Evolutionary conservation across 2,797 vertebrate genomes (phyloP).

Genomic region (Pipistrellus pipistrellus): DNA sequence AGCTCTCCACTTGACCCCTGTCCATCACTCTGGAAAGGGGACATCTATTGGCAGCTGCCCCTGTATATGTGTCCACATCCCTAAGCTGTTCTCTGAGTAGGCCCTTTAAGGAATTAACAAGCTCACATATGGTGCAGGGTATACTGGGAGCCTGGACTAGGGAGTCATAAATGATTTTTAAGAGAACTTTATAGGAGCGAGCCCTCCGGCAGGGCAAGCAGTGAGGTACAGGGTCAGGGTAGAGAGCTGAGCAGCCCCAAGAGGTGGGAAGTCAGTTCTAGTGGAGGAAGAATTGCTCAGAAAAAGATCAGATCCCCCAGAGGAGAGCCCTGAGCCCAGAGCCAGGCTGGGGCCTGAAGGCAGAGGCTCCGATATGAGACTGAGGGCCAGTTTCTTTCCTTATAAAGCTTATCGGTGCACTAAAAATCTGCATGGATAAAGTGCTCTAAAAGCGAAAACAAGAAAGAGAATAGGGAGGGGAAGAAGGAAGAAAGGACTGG

Average conservation of each 20-base stretch:
- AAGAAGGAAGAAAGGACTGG: not conserved
- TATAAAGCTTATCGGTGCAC: not conserved
- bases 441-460: not conserved
- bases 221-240: not conserved
- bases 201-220: not conserved
- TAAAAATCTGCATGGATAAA: not conserved
- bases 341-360: not conserved
- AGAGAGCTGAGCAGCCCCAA: not conserved
- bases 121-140: not conserved
- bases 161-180: conserved; percentile 61
- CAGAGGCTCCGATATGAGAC: not conserved
- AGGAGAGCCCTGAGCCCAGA: not conserved
- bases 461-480: not conserved
- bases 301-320: not conserved
- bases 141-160: conserved; percentile 27
- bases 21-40: not conserved
- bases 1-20: not conserved
- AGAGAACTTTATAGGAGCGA: conserved; percentile 53
- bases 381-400: not conserved
- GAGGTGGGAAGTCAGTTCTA: not conserved
- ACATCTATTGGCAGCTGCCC: not conserved
- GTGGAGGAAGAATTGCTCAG: not conserved
- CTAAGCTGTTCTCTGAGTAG: not conserved
- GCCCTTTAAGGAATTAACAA: conserved; percentile 61
- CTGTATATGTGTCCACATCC: not conserved